A percentile compares a stretch with the other conserved stretches of the same genome.
Evolutionary conservation across 1,140 invertebrate genomes (phyloP).

Genomic region (Leucophenga varia): DNA sequence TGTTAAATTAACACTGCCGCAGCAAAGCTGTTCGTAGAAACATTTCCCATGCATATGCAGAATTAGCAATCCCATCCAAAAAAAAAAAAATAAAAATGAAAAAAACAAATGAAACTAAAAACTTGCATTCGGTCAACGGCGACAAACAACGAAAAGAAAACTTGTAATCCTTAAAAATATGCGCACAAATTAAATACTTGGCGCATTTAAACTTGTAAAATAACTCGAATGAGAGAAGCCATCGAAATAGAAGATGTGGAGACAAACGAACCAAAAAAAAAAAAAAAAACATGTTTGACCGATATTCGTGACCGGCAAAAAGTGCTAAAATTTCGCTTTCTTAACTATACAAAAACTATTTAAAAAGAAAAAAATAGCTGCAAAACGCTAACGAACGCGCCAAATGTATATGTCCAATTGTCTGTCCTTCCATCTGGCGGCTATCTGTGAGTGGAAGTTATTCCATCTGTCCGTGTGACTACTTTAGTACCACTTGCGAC

Average conservation of each 20-base stretch:
- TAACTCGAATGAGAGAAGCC: constrained; percentile 17
- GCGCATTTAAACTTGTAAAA: constrained; percentile 55
- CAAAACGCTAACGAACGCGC: constrained; percentile 18
- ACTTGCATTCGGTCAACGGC: no score
- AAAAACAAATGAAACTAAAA: no score
- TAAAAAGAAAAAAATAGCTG: constrained; percentile 25
- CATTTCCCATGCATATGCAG: constrained; percentile 7
- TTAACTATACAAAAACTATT: no score
- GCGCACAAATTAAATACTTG: constrained; percentile 52
- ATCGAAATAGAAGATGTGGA: no score
- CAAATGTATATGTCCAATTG: constrained; percentile 3
- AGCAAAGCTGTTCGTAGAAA: no score
- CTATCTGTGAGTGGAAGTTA: neutral
- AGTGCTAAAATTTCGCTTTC: constrained; percentile 33
- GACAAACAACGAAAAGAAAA: no score
- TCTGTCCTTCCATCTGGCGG: neutral
- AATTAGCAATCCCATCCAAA: no score
- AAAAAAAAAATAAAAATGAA: no score
- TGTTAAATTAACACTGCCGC: no score
- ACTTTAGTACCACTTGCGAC: constrained; percentile 35
- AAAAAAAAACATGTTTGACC: constrained; percentile 49
- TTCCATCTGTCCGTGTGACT: constrained; percentile 41
- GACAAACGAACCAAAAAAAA: no score
- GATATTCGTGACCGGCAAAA: constrained; percentile 47
- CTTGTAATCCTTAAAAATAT: constrained; percentile 48